phyloP scores from a whole-genome alignment of 2,888 invertebrate genomes.

The Thecophora atra region DNA sequence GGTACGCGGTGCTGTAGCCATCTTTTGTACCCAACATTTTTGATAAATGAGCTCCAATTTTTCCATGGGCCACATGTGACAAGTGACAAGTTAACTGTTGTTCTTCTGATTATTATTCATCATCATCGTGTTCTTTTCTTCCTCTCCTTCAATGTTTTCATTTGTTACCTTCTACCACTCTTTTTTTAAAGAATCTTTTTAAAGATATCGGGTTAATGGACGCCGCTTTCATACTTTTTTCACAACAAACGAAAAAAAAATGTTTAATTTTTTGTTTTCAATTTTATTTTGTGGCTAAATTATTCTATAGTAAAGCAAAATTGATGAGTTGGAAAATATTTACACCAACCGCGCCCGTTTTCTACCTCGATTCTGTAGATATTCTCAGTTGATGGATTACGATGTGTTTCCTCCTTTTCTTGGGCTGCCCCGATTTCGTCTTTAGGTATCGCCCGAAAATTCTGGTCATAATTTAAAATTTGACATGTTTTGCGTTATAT shows the following conservation, averaged over 20 bases:
- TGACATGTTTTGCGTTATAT: not conserved
- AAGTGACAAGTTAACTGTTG: constrained; percentile 61
- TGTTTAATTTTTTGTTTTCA: not conserved
- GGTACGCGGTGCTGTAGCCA: not conserved
- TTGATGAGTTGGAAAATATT: constrained; percentile 35
- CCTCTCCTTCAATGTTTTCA: not conserved
- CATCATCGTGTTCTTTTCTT: not conserved
- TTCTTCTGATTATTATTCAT: constrained; percentile 41
- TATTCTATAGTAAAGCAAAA: constrained; percentile 1
- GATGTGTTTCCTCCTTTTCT: not conserved
- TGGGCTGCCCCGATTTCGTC: not conserved
- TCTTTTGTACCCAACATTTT: constrained; percentile 43
- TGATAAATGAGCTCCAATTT: constrained; percentile 60
- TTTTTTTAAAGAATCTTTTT: not conserved
- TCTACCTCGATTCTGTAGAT: not conserved
- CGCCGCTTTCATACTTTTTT: constrained; percentile 3
- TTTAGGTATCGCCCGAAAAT: not conserved
- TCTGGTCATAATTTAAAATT: constrained; percentile 21
- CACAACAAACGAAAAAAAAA: too few relatives aligned
- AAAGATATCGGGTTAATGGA: not conserved
- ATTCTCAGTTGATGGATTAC: not conserved
- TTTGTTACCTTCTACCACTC: not conserved
- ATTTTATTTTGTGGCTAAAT: not conserved
- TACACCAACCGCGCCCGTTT: constrained; percentile 21
- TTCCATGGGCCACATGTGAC: constrained; percentile 56